phyloP scores from a whole-genome alignment of 2,797 vertebrate genomes.

The Acanthopagrus latus region DNA sequence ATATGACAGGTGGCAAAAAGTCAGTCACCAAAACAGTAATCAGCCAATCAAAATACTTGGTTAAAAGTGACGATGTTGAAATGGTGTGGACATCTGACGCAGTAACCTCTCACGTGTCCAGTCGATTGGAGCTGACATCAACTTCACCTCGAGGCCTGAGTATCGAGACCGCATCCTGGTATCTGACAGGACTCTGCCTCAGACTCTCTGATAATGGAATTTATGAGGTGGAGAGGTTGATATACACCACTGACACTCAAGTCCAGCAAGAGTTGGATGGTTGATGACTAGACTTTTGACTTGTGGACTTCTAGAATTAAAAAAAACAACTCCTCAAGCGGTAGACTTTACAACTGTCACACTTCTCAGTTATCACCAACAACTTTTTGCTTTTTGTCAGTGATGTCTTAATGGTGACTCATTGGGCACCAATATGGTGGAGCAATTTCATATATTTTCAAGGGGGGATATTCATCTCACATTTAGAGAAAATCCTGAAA shows the following conservation, averaged over 20 bases:
- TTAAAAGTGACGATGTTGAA: neutral
- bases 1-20: too few species aligned
- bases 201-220: conserved; percentile 90
- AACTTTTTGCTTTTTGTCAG: too few species aligned
- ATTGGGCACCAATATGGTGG: neutral
- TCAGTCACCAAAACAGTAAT: too few species aligned
- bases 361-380: too few species aligned
- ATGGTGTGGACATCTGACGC: neutral
- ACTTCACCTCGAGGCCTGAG: conserved; percentile 91
- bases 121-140: conserved; percentile 94
- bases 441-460: neutral
- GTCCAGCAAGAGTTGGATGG: neutral
- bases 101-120: conserved; percentile 80
- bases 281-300: too few species aligned
- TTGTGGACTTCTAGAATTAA: too few species aligned
- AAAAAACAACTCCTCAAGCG: too few species aligned
- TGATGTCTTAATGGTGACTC: neutral
- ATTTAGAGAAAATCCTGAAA: neutral
- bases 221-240: conserved; percentile 90
- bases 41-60: neutral
- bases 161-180: conserved; percentile 94
- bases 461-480: neutral
- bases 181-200: conserved; percentile 92
- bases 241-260: neutral
- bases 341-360: too few species aligned